A percentile compares a stretch with the other conserved stretches of the same genome.
Evolutionary conservation across 2,113 vertebrate genomes (phyloP).

Genomic region (Peromyscus polionotus): DNA sequence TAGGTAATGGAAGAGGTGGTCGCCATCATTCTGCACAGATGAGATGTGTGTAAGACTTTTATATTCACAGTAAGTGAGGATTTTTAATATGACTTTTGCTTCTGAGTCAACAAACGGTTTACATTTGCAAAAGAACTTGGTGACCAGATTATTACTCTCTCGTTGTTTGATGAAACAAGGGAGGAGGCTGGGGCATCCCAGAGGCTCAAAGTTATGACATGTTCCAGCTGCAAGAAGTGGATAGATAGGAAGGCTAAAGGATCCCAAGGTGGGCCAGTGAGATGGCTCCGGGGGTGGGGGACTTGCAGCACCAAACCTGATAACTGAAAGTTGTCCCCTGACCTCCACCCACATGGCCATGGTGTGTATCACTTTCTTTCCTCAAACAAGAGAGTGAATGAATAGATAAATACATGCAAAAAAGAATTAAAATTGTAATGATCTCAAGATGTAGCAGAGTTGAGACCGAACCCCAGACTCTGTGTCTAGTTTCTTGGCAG

Average conservation of each 20-base stretch:
- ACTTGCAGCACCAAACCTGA: not conserved
- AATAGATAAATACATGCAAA: not conserved
- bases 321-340: not conserved
- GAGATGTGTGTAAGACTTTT: not conserved
- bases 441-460: not conserved
- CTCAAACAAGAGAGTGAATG: not conserved
- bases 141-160: not conserved
- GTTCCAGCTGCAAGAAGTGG: not conserved
- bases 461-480: not conserved
- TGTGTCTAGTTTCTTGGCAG: not conserved
- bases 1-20: not conserved
- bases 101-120: constrained; percentile 3
- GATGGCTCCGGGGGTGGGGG: not conserved
- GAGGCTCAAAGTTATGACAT: not conserved
- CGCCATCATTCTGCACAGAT: not conserved
- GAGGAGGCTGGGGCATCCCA: not conserved
- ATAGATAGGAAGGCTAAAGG: not conserved
- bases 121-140: not conserved
- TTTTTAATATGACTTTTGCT: not conserved
- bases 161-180: not conserved
- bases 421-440: not conserved
- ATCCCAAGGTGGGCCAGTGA: not conserved
- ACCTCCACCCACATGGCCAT: not conserved
- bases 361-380: not conserved
- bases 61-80: too few species aligned